phyloP scores from a whole-genome alignment of 2,797 vertebrate genomes.

The Lerista edwardsae region DNA sequence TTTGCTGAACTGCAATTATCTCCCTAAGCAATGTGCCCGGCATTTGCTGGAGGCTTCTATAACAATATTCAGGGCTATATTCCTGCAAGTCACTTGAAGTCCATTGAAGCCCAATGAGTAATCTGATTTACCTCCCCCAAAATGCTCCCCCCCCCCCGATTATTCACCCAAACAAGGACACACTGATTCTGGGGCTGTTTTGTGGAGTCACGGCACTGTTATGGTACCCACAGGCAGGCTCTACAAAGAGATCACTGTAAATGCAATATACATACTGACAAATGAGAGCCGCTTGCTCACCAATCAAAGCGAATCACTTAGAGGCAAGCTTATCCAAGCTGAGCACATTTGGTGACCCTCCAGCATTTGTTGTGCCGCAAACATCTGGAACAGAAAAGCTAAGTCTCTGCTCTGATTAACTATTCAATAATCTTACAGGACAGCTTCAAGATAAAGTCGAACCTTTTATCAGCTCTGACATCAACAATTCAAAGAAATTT shows the following conservation, averaged over 20 bases:
- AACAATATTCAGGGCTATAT: neutral
- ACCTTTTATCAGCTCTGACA: neutral
- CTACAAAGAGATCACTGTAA: neutral
- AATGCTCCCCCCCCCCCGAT: neutral
- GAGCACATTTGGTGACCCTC: slow-evolving; percentile 7
- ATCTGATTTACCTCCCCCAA: neutral
- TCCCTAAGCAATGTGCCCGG: neutral
- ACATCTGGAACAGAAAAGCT: slow-evolving; percentile 44
- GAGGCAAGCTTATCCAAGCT: slow-evolving; percentile 28
- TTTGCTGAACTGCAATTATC: neutral
- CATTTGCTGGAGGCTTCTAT: neutral
- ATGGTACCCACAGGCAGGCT: neutral
- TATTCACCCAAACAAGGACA: neutral
- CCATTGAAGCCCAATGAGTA: neutral
- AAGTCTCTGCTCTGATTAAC: slow-evolving; percentile 50
- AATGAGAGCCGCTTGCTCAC: slow-evolving; percentile 25
- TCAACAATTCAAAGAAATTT: slow-evolving; percentile 15
- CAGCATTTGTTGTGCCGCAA: slow-evolving; percentile 40
- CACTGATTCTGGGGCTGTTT: neutral
- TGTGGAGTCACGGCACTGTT: neutral
- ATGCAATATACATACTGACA: slow-evolving; percentile 26
- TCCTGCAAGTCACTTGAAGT: neutral
- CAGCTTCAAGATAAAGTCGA: slow-evolving; percentile 3
- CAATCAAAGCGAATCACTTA: slow-evolving; percentile 22
- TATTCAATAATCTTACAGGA: neutral